Evolutionary conservation across 2,113 vertebrate species (phyloP).

Genomic region (Lepisosteus osseus): DNA sequence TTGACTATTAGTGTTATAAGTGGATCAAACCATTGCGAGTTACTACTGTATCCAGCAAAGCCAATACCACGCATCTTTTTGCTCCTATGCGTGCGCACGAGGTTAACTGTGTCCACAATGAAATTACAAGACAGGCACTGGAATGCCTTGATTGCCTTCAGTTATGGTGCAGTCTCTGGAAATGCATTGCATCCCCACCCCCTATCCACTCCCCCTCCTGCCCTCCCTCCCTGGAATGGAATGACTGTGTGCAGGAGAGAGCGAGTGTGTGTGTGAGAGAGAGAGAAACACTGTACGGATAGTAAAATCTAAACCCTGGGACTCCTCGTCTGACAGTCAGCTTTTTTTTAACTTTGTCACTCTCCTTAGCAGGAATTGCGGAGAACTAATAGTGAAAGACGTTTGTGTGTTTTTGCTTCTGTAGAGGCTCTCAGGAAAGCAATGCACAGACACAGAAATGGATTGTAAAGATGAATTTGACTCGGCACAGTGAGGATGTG

Average conservation of each 20-base stretch:
- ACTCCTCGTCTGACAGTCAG: constrained; percentile 45
- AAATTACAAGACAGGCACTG: constrained; percentile 22
- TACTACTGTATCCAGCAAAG: background rate
- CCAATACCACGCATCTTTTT: background rate
- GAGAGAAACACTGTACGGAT: constrained; percentile 28
- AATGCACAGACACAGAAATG: background rate
- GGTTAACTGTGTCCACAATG: constrained; percentile 6
- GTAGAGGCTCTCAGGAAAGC: background rate
- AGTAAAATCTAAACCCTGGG: constrained; percentile 54
- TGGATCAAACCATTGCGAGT: constrained; percentile 19
- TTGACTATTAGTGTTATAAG: constrained; percentile 58
- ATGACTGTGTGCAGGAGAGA: constrained; percentile 19
- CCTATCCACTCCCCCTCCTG: constrained; percentile 1
- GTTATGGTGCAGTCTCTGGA: constrained; percentile 67
- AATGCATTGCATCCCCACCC: constrained; percentile 41
- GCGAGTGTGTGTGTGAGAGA: background rate
- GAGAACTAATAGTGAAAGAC: background rate
- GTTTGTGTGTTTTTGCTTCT: background rate
- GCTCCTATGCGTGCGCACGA: background rate
- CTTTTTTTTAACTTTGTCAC: constrained; percentile 66
- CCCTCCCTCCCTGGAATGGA: constrained; percentile 12
- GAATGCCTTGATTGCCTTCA: constrained; percentile 19
- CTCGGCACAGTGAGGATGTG: background rate
- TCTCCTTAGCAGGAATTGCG: constrained; percentile 2
- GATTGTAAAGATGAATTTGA: background rate